Conservation (phyloP, 2,797 vertebrate genomes). For the Lates japonicus region DNA sequence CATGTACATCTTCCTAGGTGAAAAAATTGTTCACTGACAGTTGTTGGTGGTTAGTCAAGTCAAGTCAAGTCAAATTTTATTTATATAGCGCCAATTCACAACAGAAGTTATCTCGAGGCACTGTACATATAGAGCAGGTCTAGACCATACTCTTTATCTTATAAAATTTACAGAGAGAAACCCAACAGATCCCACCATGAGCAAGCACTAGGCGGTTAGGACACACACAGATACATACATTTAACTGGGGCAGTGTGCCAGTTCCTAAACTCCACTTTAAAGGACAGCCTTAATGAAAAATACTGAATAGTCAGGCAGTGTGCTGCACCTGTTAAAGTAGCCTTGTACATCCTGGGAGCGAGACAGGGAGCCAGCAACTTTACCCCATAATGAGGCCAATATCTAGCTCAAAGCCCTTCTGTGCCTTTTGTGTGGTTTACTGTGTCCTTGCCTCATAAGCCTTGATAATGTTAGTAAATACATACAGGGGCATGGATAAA, state of each 20-base stretch:
- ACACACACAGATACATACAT: conserved; percentile 22
- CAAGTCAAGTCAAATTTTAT: too few relatives aligned
- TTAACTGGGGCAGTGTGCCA: conserved; percentile 58
- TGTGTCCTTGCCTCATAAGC: conserved; percentile 77
- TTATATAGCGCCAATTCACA: too few relatives aligned
- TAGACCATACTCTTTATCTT: too few relatives aligned
- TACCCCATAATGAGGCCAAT: conserved; percentile 78
- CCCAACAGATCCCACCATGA: too few relatives aligned
- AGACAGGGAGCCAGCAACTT: conserved; percentile 69
- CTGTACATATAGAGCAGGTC: too few relatives aligned
- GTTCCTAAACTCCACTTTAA: conserved; percentile 68
- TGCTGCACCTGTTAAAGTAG: conserved; percentile 80
- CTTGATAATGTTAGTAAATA: conserved; percentile 80
- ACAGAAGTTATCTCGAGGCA: too few relatives aligned
- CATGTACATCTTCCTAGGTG: conserved; percentile 15
- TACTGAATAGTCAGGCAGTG: conserved; percentile 45
- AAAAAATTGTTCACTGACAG: conserved; percentile 18
- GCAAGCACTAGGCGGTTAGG: too few relatives aligned
- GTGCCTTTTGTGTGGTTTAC: conserved; percentile 68
- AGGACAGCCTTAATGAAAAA: conserved; percentile 74
- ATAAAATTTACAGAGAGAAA: too few relatives aligned
- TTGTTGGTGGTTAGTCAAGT: conserved; percentile 32
- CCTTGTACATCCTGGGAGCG: conserved; percentile 56
- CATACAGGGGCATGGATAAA: conserved; percentile 72
- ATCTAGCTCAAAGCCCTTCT: conserved; percentile 69